Evolutionary conservation across 2,888 invertebrate genomes (phyloP).

Genomic region (Gerosis bhagava): DNA sequence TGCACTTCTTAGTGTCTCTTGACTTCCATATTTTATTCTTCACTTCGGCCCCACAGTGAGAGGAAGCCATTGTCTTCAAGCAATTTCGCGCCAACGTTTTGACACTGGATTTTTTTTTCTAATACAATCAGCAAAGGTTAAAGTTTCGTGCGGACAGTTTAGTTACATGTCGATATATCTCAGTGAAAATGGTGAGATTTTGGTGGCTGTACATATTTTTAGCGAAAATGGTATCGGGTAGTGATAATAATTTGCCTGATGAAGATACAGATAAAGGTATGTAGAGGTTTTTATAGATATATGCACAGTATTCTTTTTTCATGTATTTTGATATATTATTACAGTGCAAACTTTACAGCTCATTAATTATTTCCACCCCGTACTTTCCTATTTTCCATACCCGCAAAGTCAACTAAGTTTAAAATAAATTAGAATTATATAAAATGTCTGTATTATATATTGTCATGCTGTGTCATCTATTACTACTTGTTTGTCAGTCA

Average conservation of each 20-base stretch:
- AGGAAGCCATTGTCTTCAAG: slow-evolving; percentile 50
- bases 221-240: slow-evolving; percentile 71
- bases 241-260: slow-evolving; percentile 64
- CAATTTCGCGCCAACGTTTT: slow-evolving; percentile 48
- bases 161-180: slow-evolving; percentile 62
- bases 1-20: slow-evolving; percentile 68
- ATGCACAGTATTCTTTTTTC: no score
- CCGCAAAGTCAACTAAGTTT: no score
- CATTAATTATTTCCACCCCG: no score
- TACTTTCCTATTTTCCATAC: no score
- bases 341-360: no score
- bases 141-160: slow-evolving; percentile 37
- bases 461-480: no score
- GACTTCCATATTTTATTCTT: slow-evolving; percentile 62
- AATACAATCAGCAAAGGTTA: slow-evolving; percentile 19
- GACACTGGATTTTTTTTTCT: slow-evolving; percentile 45
- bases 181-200: slow-evolving; percentile 73
- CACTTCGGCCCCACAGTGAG: slow-evolving; percentile 61
- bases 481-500: no score
- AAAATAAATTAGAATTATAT: no score
- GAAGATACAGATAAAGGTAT: slow-evolving; percentile 63
- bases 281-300: slow-evolving; percentile 7
- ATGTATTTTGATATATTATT: no score
- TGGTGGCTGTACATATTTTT: slow-evolving; percentile 78
- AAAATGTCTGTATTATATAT: no score